Base-by-base conservation (phyloP, 2,888 invertebrate species). In the Drosophila kambysellisi region DNA sequence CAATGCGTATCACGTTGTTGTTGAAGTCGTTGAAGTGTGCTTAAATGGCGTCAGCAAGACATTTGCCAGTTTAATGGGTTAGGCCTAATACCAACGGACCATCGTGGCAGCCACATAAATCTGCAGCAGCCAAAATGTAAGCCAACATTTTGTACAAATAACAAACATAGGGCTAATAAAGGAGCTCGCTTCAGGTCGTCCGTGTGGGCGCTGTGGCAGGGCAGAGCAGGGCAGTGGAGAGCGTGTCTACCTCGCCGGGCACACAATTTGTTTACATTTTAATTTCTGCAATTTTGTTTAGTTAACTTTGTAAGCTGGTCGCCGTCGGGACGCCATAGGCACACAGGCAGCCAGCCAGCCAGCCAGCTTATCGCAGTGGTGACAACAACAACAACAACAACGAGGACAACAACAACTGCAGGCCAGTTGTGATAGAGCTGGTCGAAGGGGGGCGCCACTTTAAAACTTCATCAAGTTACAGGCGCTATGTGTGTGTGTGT, bases 281-380 rank as follows among this genome's bases (percentile, higher is more conserved):
- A 91, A 88, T 90, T 91, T 88, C 90, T 88, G 88, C 90, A 88
- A 83, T 91, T 88, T 86, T 88, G 91, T 88, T 91, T 88, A 77
- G 81, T 88, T 88, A 83, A 80, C 82, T 77, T 79, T 67, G 72
- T 59, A 68, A 32, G 63, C 60, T 46, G 54, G 59, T 58, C 87
- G 86, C 58, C 74, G 74, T 59, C 53, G 51, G 82, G 85, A 76
- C 82, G 77, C 83, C 74, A 62, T 52, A 81, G 82, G 68, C 82
- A 78, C 35, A 74, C 51, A 57, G 58, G 30, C 66, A 57, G 58
- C 33, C 66, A 66, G 67, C 69, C 48, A 68, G 58, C 32, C 66
- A 66, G 67, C 69, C 48, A 68, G 82, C 85, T 90, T 90, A 89
- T 88, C 90, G 88, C 70, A 70, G 46, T 57, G 83, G 52, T 62